These are phyloP conservation scores for Brachypteracias leptosomus DNA, from an alignment of 2,113 vertebrate genomes.

Conservation along the genomic window DNA sequence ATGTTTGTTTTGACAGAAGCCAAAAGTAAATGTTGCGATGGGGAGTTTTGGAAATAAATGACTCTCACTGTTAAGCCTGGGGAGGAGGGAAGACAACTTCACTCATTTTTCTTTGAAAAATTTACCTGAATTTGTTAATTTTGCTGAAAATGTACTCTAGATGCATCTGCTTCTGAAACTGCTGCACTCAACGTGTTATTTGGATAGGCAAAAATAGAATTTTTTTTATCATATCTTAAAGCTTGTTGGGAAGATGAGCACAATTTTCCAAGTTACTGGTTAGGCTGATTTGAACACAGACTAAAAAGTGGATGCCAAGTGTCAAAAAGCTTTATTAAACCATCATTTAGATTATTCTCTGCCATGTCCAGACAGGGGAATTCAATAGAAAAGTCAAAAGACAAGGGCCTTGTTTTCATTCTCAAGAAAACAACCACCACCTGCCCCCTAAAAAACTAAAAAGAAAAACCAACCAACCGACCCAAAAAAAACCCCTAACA, in stretches of 20 bases:
- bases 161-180: background rate
- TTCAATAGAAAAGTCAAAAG: background rate
- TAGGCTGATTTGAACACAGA: background rate
- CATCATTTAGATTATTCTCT: background rate
- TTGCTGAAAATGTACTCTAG: background rate
- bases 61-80: background rate
- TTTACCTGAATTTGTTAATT: background rate
- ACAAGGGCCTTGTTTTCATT: background rate
- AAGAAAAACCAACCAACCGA: too few species aligned
- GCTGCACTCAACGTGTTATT: background rate
- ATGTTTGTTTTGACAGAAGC: background rate
- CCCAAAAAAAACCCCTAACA: background rate
- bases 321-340: background rate
- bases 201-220: background rate
- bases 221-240: background rate
- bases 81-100: background rate
- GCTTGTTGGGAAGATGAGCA: background rate
- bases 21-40: background rate
- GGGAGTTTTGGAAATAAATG: background rate
- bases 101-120: background rate
- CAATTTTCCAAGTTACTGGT: background rate
- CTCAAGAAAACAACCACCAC: background rate
- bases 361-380: background rate
- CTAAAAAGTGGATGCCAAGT: background rate
- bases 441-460: background rate